Conservation (phyloP, 1,140 invertebrate genomes). For the Drosophila sturtevanti region DNA sequence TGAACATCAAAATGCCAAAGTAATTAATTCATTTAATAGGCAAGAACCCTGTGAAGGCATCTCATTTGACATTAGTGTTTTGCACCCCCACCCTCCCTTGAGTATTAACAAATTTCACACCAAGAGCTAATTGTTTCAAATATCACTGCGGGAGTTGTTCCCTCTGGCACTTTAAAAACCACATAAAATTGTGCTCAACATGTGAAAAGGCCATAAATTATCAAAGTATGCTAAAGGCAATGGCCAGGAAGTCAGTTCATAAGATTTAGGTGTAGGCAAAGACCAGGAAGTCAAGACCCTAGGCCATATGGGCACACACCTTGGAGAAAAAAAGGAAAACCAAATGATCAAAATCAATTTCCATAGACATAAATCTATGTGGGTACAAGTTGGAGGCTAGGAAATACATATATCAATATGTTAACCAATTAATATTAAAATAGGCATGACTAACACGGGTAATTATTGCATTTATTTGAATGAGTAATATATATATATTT, state of each 20-base stretch:
- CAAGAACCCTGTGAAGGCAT: slow-evolving; percentile 10
- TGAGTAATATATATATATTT: not conserved
- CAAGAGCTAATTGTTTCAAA: slow-evolving; percentile 72
- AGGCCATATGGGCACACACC: slow-evolving; percentile 73
- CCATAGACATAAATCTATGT: slow-evolving; percentile 62
- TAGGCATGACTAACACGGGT: slow-evolving; percentile 67
- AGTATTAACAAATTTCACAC: slow-evolving; percentile 17
- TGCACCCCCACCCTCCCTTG: not conserved
- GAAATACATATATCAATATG: slow-evolving; percentile 45
- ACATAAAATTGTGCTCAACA: slow-evolving; percentile 81
- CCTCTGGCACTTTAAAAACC: slow-evolving; percentile 68
- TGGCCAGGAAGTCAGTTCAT: slow-evolving; percentile 50
- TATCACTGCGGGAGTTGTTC: slow-evolving; percentile 63
- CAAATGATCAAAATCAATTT: slow-evolving; percentile 72
- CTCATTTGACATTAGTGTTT: slow-evolving; percentile 32
- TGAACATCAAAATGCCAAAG: slow-evolving; percentile 17
- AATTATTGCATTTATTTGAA: slow-evolving; percentile 48
- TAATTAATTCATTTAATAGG: slow-evolving; percentile 38
- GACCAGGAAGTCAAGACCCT: slow-evolving; percentile 59
- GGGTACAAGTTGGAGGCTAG: slow-evolving; percentile 9
- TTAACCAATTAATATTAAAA: slow-evolving; percentile 71
- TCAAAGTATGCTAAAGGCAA: slow-evolving; percentile 19
- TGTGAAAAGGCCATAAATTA: slow-evolving; percentile 81
- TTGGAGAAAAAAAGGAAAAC: slow-evolving; percentile 23
- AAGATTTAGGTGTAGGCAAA: slow-evolving; percentile 50